Evolutionary conservation across 2,797 vertebrate genomes (phyloP), one percentile per base, ranked within the genome.

Genomic region (Pelodytes ibericus): DNA sequence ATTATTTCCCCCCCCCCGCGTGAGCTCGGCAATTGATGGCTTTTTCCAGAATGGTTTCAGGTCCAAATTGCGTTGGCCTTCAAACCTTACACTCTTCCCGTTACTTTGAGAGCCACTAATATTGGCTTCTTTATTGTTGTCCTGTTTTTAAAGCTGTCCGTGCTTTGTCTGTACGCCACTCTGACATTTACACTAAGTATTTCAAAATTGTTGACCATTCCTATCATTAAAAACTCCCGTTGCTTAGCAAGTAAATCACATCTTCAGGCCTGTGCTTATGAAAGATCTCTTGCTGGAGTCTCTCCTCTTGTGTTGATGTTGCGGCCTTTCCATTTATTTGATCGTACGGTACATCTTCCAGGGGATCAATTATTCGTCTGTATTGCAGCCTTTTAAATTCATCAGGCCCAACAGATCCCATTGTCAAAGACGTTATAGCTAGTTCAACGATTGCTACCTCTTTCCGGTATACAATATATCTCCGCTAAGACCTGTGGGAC

Each of bases 161-260:
- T 18, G 41, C 62, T 31, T 41, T 63, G 44, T 59, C 24, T 27
- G 47, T 30, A 10, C 13, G 6, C 25, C 25, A n/a, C 39, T 29
- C 4, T 72, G 70, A 62, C 70, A 72, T 72, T 72, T 72, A 31
- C 24, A 56, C 63, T 26, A 58, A 65, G 44, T 31, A 22, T 39
- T 65, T 60, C 36, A 22, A 29, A 53, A 62, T 26, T 41, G 30
- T 68, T 68, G 56, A 44, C 39, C 70, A 26, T 47, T 36, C 41
- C 36, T 41, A n/a, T 66, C 63, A 39, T 67, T 78, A 53, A 68
- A 72, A 72, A 41, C 27, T 44, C 20, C 25, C 24, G 62, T 53
- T 61, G 53, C 61, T 66, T 53, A 60, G 75, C 27, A 67, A 58
- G 56, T 77, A 67, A 64, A 22, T 66, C 29, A 18, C 25, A 22